Conservation (phyloP, 2,113 vertebrate species). For the Sinocyclocheilus anophthalmus region DNA sequence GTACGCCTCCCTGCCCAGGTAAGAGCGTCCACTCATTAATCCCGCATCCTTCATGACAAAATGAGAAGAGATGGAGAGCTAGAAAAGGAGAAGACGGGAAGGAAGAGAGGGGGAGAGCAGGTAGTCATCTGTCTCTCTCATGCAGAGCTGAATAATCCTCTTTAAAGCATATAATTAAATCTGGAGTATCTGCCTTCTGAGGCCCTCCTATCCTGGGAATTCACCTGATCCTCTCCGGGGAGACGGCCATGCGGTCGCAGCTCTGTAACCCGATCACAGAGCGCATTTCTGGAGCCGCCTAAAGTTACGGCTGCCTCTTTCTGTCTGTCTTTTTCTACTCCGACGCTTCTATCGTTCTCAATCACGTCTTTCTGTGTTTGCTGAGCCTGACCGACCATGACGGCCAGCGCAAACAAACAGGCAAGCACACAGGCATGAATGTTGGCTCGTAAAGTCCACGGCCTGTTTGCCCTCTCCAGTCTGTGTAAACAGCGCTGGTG, state of each 20-base stretch:
- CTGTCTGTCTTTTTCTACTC: background rate
- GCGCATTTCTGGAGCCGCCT: slow-evolving; percentile 40
- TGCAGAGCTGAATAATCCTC: slow-evolving; percentile 56
- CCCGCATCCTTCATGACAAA: background rate
- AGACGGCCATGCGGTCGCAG: slow-evolving; percentile 31
- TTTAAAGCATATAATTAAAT: slow-evolving; percentile 67
- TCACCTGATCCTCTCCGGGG: slow-evolving; percentile 61
- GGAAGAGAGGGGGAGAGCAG: slow-evolving; percentile 28
- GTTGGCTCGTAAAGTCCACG: slow-evolving; percentile 22
- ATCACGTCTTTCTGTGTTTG: slow-evolving; percentile 24
- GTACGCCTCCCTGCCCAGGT: slow-evolving; percentile 88
- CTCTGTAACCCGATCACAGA: slow-evolving; percentile 53
- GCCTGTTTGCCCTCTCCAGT: slow-evolving; percentile 1
- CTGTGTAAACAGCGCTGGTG: slow-evolving; percentile 33
- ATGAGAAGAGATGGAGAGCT: background rate
- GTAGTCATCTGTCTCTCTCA: slow-evolving; percentile 44
- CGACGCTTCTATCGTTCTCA: background rate
- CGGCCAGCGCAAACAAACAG: slow-evolving; percentile 33
- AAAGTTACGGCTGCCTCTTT: slow-evolving; percentile 32
- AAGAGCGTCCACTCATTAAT: slow-evolving; percentile 44
- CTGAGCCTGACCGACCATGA: background rate
- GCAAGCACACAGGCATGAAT: slow-evolving; percentile 21
- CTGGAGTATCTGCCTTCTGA: slow-evolving; percentile 62
- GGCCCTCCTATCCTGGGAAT: slow-evolving; percentile 56
- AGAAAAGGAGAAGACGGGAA: background rate